Percentiles rank a stretch among this genome's conserved stretches.
Evolutionary conservation across 2,113 vertebrate genomes (phyloP).

Genomic region (Lucifuga dentata): DNA sequence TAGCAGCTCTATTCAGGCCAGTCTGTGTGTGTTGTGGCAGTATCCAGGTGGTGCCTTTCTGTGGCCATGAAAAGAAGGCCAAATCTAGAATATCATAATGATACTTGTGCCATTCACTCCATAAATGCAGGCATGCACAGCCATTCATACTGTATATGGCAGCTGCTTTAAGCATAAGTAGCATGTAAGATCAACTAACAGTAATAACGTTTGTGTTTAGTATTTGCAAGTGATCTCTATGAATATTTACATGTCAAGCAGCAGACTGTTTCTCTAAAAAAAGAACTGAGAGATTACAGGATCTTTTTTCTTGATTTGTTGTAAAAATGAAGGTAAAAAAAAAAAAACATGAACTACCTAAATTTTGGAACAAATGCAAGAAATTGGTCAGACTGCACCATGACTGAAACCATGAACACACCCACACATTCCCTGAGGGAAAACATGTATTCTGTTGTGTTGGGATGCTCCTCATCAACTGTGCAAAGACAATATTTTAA

Average conservation of each 20-base stretch:
- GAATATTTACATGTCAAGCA: conserved; percentile 9
- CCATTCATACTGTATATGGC: background rate
- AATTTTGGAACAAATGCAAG: background rate
- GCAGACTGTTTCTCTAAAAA: background rate
- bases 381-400: conserved; percentile 8
- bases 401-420: conserved; percentile 11
- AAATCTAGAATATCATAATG: conserved; percentile 46
- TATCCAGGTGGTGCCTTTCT: conserved; percentile 28
- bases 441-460: conserved; percentile 10
- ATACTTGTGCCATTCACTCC: conserved; percentile 12
- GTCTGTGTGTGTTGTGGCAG: conserved; percentile 15
- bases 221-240: conserved; percentile 25
- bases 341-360: background rate
- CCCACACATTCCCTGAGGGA: conserved; percentile 20
- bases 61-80: conserved; percentile 12
- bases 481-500: background rate
- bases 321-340: background rate
- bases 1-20: conserved; percentile 35
- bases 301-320: conserved; percentile 14
- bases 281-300: background rate
- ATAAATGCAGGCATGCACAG: conserved; percentile 23
- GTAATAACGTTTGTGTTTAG: conserved; percentile 2
- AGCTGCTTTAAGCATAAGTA: background rate
- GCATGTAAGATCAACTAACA: background rate
- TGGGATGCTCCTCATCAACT: background rate